These are phyloP conservation scores for Tretioscincus oriximinensis DNA, from an alignment of 2,113 vertebrate species.

Conservation along the genomic window DNA sequence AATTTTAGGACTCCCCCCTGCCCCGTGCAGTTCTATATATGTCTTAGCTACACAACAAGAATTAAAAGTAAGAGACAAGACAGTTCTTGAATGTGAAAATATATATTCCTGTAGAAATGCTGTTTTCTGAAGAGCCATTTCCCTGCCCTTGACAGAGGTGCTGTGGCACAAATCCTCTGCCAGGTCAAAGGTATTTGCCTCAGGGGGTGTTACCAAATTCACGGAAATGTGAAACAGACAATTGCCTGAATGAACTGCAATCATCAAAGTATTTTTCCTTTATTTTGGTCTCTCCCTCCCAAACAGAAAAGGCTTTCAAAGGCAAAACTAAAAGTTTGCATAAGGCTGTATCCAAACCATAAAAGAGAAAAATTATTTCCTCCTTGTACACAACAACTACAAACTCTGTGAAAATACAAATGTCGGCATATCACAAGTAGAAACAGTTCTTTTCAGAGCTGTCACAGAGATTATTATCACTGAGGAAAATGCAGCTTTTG, in stretches of 20 bases:
- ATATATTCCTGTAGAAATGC: too few species aligned
- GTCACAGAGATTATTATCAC: conserved; percentile 21
- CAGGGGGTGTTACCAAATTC: too few species aligned
- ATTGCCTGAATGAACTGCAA: neutral
- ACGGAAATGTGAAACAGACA: too few species aligned
- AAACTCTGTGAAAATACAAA: neutral
- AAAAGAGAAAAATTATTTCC: neutral
- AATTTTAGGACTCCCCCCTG: too few species aligned
- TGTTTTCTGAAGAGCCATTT: too few species aligned
- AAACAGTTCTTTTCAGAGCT: neutral
- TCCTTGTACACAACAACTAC: neutral
- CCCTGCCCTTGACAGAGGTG: too few species aligned
- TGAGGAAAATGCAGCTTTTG: neutral
- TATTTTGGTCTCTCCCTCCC: neutral
- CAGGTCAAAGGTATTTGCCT: too few species aligned
- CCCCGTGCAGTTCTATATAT: too few species aligned
- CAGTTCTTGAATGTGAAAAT: too few species aligned
- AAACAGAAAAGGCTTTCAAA: neutral
- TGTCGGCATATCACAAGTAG: neutral
- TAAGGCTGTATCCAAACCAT: neutral
- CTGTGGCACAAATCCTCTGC: too few species aligned
- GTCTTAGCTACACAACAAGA: too few species aligned
- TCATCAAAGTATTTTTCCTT: neutral
- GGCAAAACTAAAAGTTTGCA: neutral
- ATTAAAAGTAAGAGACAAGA: too few species aligned